Conservation (phyloP, 1,140 invertebrate genomes). For the Drosophila suzukii region DNA sequence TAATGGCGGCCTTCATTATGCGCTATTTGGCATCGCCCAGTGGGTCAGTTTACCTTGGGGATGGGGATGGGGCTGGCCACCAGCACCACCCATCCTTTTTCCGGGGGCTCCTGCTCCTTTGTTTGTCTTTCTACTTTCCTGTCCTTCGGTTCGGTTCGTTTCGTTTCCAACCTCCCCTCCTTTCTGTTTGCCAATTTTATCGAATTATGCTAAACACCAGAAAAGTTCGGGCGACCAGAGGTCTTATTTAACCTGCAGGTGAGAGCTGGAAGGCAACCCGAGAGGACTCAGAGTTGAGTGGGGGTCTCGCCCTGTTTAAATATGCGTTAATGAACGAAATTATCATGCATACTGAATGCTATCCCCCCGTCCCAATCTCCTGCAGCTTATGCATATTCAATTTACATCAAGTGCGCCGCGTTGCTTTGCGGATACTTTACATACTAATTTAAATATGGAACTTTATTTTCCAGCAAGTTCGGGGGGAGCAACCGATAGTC, state of each 20-base stretch:
- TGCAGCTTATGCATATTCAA: conserved; percentile 68
- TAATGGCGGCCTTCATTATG: conserved; percentile 77
- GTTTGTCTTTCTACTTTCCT: conserved; percentile 52
- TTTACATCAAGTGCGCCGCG: conserved; percentile 58
- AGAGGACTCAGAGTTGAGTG: background rate
- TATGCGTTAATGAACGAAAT: conserved; percentile 80
- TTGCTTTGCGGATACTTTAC: conserved; percentile 47
- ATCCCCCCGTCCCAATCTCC: background rate
- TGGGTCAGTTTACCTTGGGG: conserved; percentile 38
- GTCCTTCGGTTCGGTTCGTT: conserved; percentile 23
- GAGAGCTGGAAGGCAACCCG: conserved; percentile 18
- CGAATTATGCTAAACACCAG: conserved; percentile 73
- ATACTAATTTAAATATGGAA: conserved; percentile 67
- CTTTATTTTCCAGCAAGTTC: conserved; percentile 32
- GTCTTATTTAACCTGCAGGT: conserved; percentile 50
- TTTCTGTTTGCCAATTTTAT: conserved; percentile 73
- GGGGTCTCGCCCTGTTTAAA: conserved; percentile 54
- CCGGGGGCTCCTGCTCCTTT: conserved; percentile 21
- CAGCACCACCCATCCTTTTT: background rate
- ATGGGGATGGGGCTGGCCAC: background rate
- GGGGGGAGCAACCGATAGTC: conserved; percentile 6
- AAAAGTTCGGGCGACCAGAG: conserved; percentile 14
- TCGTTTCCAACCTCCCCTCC: background rate
- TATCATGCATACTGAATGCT: conserved; percentile 74
- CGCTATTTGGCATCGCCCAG: conserved; percentile 56